A percentile compares a stretch with the other conserved stretches of the same genome.
Evolutionary conservation across 35 echinoderm and acorn worm species (phyloP).

Genomic region (Lytechinus pictus): DNA sequence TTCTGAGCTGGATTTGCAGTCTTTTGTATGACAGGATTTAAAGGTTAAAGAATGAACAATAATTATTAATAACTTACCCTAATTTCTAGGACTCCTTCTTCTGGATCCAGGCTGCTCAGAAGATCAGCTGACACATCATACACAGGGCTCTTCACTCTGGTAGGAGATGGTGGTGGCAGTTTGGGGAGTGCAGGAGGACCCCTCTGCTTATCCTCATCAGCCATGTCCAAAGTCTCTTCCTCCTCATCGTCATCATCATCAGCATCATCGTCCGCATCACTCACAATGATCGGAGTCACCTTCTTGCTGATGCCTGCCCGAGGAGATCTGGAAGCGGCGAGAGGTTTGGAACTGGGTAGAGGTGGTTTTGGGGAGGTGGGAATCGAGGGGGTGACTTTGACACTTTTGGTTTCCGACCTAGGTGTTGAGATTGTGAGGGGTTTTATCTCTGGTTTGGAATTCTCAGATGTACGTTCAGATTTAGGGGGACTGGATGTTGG

Average conservation of each 20-base stretch:
- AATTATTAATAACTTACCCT: conserved; percentile 61
- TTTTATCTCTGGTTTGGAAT: neutral
- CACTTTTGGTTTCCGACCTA: neutral
- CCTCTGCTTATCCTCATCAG: neutral
- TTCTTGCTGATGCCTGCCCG: neutral
- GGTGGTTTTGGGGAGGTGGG: neutral
- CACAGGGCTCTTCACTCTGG: conserved; percentile 37
- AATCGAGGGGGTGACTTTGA: neutral
- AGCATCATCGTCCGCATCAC: conserved; percentile 25
- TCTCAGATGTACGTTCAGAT: neutral
- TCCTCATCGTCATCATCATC: conserved; percentile 60
- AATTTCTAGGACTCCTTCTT: conserved; percentile 94
- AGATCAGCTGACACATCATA: conserved; percentile 26
- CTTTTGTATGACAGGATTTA: neutral
- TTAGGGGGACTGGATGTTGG: conserved; percentile 51
- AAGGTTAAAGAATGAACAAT: neutral
- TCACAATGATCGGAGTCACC: neutral
- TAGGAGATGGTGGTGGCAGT: conserved; percentile 75
- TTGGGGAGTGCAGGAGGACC: conserved; percentile 67
- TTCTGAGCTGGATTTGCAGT: neutral
- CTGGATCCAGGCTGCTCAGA: conserved; percentile 48
- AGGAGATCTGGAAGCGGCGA: neutral
- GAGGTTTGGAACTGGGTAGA: conserved; percentile 36
- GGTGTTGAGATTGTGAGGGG: neutral
- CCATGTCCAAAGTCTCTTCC: neutral